These are phyloP conservation scores for Drosophila miranda DNA, from an alignment of 1,140 invertebrate species.

Conservation along the genomic window DNA sequence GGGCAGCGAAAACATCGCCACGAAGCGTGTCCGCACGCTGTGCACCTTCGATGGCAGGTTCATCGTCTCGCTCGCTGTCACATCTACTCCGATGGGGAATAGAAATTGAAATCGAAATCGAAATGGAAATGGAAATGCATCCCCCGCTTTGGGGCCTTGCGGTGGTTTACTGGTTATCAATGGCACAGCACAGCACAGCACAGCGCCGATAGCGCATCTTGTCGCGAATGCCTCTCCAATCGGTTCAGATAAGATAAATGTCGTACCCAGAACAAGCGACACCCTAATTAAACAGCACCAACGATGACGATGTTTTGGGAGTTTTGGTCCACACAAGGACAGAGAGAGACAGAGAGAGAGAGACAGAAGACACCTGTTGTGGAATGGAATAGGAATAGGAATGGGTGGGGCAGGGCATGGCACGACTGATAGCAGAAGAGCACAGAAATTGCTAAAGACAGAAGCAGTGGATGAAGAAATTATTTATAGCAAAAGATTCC, in stretches of 20 bases:
- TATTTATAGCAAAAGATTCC: too few relatives aligned
- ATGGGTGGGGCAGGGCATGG: too few relatives aligned
- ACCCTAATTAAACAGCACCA: conserved; percentile 48
- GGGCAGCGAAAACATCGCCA: conserved; percentile 47
- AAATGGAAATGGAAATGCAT: conserved; percentile 37
- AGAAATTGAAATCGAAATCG: conserved; percentile 25
- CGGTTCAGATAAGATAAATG: conserved; percentile 50
- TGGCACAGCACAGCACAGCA: neutral
- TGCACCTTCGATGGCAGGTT: conserved; percentile 29
- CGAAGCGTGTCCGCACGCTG: conserved; percentile 50
- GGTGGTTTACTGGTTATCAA: conserved; percentile 19
- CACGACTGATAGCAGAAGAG: too few relatives aligned
- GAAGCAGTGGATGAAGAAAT: too few relatives aligned
- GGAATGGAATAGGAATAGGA: too few relatives aligned
- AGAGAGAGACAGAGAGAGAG: too few relatives aligned
- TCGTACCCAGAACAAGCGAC: conserved; percentile 30
- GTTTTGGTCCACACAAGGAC: neutral
- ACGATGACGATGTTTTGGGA: conserved; percentile 11
- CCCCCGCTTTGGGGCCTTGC: conserved; percentile 2
- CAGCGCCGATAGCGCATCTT: conserved; percentile 53
- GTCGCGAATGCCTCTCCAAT: conserved; percentile 41
- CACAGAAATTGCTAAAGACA: too few relatives aligned
- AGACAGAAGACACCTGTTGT: too few relatives aligned
- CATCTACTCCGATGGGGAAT: conserved; percentile 37
- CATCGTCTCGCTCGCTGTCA: conserved; percentile 21